Percentiles rank a stretch among this genome's conserved stretches.
These are phyloP conservation scores for Maccullochella peelii DNA, from an alignment of 2,113 vertebrate species.

Conservation along the genomic window DNA sequence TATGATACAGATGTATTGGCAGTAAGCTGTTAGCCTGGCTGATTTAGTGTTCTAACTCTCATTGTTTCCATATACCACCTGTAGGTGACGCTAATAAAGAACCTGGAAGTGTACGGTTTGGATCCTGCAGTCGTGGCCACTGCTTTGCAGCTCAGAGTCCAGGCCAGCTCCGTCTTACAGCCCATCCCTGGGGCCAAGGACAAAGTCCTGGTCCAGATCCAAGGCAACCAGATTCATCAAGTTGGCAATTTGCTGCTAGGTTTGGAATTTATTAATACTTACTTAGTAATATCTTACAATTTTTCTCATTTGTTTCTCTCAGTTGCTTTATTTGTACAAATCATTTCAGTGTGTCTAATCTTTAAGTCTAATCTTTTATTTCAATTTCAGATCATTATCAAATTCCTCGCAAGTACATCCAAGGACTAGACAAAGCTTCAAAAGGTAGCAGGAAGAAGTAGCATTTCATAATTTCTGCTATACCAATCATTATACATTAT, in stretches of 20 bases:
- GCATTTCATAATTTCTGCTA: background rate
- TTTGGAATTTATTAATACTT: slow-evolving; percentile 69
- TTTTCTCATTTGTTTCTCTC: background rate
- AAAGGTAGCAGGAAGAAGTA: slow-evolving; percentile 92
- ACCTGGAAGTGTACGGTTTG: slow-evolving; percentile 93
- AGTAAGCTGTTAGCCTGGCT: background rate
- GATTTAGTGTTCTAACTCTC: background rate
- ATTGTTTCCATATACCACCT: slow-evolving; percentile 7
- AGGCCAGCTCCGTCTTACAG: slow-evolving; percentile 91
- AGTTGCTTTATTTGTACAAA: background rate
- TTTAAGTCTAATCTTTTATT: slow-evolving; percentile 31
- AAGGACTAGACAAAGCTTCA: slow-evolving; percentile 92
- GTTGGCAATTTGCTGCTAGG: slow-evolving; percentile 90
- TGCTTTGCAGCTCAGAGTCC: slow-evolving; percentile 89
- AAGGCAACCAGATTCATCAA: slow-evolving; percentile 95
- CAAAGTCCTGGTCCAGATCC: slow-evolving; percentile 92
- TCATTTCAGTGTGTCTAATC: background rate
- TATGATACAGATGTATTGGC: background rate
- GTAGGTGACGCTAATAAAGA: slow-evolving; percentile 95
- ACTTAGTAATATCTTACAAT: background rate
- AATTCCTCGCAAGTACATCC: slow-evolving; percentile 91
- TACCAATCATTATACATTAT: slow-evolving; percentile 25
- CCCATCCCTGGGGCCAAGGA: slow-evolving; percentile 90
- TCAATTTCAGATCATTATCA: slow-evolving; percentile 91
- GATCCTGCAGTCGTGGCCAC: slow-evolving; percentile 88